Evolutionary conservation across 2,888 invertebrate species (phyloP).

Genomic region (Zelleria hepariella): DNA sequence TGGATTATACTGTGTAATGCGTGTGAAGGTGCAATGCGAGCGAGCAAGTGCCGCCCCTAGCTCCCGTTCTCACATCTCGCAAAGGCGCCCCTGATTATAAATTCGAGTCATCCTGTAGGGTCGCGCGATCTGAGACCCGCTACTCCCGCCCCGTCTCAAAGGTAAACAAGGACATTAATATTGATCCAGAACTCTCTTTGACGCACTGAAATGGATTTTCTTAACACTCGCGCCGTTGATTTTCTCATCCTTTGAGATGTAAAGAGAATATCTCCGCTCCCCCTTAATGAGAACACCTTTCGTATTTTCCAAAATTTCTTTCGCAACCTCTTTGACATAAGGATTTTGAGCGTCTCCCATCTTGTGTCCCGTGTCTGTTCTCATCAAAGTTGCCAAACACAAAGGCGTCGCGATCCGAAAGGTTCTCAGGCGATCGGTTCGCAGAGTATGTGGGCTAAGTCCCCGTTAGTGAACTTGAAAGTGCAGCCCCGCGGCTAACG

Average conservation of each 20-base stretch:
- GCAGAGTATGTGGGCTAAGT: slow-evolving; percentile 1
- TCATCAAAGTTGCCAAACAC: not conserved
- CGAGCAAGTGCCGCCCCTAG: slow-evolving; percentile 51
- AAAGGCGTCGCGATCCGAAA: not conserved
- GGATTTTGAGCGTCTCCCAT: slow-evolving; percentile 15
- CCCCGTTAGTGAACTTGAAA: slow-evolving; percentile 6
- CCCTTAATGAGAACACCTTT: slow-evolving; percentile 12
- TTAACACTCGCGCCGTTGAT: slow-evolving; percentile 38
- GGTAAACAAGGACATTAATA: slow-evolving; percentile 67
- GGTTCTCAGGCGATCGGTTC: not conserved
- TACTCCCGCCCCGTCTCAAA: slow-evolving; percentile 45
- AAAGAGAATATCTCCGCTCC: slow-evolving; percentile 24
- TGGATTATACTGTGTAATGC: slow-evolving; percentile 54
- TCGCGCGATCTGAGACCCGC: slow-evolving; percentile 41
- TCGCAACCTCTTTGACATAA: slow-evolving; percentile 27
- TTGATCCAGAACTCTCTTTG: slow-evolving; percentile 60
- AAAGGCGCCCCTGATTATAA: slow-evolving; percentile 62
- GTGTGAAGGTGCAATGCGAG: slow-evolving; percentile 53
- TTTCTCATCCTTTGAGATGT: slow-evolving; percentile 48
- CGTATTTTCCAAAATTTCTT: slow-evolving; percentile 17
- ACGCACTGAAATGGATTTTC: slow-evolving; percentile 53
- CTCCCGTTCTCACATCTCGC: slow-evolving; percentile 57
- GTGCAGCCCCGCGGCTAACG: not conserved
- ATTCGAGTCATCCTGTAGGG: slow-evolving; percentile 54
- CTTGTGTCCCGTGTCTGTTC: not conserved